phyloP scores from a whole-genome alignment of 2,888 invertebrate genomes.

The Thyatira batis region DNA sequence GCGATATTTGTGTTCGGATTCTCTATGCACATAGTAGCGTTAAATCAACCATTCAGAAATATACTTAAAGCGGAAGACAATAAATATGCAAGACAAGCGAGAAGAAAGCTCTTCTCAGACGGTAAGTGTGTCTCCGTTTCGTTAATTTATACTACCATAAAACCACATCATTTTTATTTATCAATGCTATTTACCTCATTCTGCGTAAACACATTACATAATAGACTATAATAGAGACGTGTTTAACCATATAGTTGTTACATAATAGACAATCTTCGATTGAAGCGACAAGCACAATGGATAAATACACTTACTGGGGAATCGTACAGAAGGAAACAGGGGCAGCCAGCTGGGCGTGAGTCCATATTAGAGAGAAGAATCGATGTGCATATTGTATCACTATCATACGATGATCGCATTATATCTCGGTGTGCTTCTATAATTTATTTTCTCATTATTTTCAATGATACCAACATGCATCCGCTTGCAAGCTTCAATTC shows the following conservation, averaged over 20 bases:
- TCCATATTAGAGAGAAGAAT: slow-evolving; percentile 55
- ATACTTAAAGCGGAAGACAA: slow-evolving; percentile 84
- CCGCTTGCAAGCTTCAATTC: slow-evolving; percentile 76
- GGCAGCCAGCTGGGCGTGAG: slow-evolving; percentile 84
- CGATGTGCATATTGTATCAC: slow-evolving; percentile 41
- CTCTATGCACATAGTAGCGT: slow-evolving; percentile 97
- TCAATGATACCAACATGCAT: slow-evolving; percentile 55
- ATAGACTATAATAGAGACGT: neutral
- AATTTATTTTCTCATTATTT: slow-evolving; percentile 54
- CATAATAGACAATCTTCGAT: slow-evolving; percentile 69
- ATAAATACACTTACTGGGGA: slow-evolving; percentile 62
- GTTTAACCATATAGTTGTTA: slow-evolving; percentile 42
- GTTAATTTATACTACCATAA: slow-evolving; percentile 14
- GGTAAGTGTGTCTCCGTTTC: slow-evolving; percentile 80
- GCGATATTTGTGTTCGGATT: slow-evolving; percentile 99
- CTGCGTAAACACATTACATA: neutral
- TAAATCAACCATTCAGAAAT: slow-evolving; percentile 96
- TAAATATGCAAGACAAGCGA: slow-evolving; percentile 80
- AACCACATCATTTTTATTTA: slow-evolving; percentile 1
- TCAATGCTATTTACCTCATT: neutral
- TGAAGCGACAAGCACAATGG: slow-evolving; percentile 74
- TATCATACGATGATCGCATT: slow-evolving; percentile 72
- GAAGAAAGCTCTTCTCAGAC: slow-evolving; percentile 85
- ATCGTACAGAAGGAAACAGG: slow-evolving; percentile 85
- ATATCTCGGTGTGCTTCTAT: slow-evolving; percentile 73